Conservation (phyloP, 2,888 invertebrate species). For the Stenodema calcarata region DNA sequence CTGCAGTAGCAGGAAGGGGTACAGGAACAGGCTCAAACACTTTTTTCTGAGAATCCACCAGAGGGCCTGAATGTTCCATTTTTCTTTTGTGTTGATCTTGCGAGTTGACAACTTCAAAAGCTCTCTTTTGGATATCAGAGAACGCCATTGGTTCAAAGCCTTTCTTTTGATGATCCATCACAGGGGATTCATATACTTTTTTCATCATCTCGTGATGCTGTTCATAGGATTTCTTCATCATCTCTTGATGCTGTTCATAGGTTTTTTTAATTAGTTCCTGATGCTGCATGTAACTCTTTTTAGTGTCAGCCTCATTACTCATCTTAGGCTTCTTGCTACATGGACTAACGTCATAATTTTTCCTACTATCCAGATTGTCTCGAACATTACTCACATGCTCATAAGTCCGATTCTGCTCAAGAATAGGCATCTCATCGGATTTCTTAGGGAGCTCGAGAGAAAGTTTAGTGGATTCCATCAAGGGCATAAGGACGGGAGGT, state of each 20-base stretch:
- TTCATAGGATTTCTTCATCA: slow-evolving; percentile 11
- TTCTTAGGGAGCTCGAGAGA: neutral
- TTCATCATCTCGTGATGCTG: slow-evolving; percentile 22
- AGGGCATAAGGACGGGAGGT: slow-evolving; percentile 25
- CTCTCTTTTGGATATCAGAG: slow-evolving; percentile 26
- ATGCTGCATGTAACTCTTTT: slow-evolving; percentile 16
- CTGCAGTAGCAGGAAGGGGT: neutral
- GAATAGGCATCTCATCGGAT: neutral
- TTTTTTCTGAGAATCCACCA: slow-evolving; percentile 21
- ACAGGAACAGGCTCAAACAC: slow-evolving; percentile 27
- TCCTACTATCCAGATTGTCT: slow-evolving; percentile 14
- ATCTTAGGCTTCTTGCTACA: slow-evolving; percentile 11
- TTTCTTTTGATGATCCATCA: slow-evolving; percentile 41
- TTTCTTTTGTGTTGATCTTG: slow-evolving; percentile 31
- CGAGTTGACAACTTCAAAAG: slow-evolving; percentile 27
- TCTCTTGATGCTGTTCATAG: slow-evolving; percentile 22
- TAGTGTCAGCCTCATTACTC: slow-evolving; percentile 6
- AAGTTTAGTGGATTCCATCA: neutral
- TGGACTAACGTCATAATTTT: neutral
- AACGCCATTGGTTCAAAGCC: slow-evolving; percentile 28
- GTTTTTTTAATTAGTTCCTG: slow-evolving; percentile 6
- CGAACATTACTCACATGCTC: neutral
- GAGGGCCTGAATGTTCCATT: neutral
- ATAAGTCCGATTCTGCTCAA: slow-evolving; percentile 14
- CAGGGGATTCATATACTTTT: slow-evolving; percentile 5